Conservation (phyloP, 2,888 invertebrate genomes). For the Stenoptilia bipunctidactyla region DNA sequence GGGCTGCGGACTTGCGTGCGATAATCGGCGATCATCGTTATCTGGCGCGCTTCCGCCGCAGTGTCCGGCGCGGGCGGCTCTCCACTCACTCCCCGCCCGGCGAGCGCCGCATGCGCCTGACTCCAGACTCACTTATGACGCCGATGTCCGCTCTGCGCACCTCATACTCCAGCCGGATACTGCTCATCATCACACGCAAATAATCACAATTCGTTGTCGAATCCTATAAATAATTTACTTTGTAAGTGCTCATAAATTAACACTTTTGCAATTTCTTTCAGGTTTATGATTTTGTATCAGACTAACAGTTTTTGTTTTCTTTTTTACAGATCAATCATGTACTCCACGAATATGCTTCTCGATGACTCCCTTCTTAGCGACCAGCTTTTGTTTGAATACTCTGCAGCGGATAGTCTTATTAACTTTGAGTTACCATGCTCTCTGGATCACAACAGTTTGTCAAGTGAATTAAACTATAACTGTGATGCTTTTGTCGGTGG, state of each 20-base stretch:
- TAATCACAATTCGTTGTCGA: no score
- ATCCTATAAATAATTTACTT: no score
- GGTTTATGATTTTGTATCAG: no score
- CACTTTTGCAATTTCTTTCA: no score
- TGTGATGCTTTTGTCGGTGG: conserved; percentile 50
- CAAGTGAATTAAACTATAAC: conserved; percentile 48
- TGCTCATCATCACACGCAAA: no score
- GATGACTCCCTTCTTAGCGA: conserved; percentile 50
- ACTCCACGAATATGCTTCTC: conserved; percentile 31
- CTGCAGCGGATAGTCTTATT: conserved; percentile 56
- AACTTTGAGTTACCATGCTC: conserved; percentile 53
- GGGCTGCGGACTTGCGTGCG: conserved; percentile 19
- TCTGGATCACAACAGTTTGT: conserved; percentile 38
- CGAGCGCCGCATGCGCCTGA: conserved; percentile 39
- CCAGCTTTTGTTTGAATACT: conserved; percentile 51
- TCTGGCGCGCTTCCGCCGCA: conserved; percentile 43
- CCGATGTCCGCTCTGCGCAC: no score
- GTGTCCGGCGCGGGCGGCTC: conserved; percentile 40
- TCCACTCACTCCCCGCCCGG: conserved; percentile 47
- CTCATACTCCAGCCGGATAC: no score
- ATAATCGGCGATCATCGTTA: conserved; percentile 59
- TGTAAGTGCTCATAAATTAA: no score
- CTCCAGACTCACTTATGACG: conserved; percentile 22
- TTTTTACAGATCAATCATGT: conserved; percentile 43
- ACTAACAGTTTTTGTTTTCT: conserved; percentile 5